A percentile compares a stretch with the other conserved stretches of the same genome.
These are phyloP conservation scores for Cheilinus undulatus DNA, from an alignment of 2,113 vertebrate species.

Conservation along the genomic window DNA sequence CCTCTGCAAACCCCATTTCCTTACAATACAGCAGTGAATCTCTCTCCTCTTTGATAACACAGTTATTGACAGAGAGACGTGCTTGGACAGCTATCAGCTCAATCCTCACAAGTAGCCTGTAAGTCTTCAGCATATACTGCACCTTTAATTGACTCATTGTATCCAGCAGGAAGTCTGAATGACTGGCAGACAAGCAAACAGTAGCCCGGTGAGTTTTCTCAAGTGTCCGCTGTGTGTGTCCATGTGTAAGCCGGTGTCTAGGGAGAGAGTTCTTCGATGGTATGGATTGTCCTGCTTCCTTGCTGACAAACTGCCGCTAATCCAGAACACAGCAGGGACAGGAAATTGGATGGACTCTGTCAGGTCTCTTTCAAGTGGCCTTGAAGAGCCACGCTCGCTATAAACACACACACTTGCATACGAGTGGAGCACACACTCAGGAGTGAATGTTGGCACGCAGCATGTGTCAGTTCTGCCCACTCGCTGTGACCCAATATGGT, in stretches of 20 bases:
- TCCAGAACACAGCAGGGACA: slow-evolving; percentile 61
- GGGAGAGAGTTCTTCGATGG: neutral
- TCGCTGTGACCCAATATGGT: slow-evolving; percentile 59
- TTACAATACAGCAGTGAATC: slow-evolving; percentile 7
- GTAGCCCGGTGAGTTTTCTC: slow-evolving; percentile 10
- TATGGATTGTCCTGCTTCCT: slow-evolving; percentile 51
- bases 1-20: neutral
- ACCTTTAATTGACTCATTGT: slow-evolving; percentile 57
- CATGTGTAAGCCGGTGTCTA: slow-evolving; percentile 13
- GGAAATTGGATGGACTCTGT: slow-evolving; percentile 61
- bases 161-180: slow-evolving; percentile 15
- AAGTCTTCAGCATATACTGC: slow-evolving; percentile 46
- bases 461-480: slow-evolving; percentile 55
- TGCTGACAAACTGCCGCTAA: slow-evolving; percentile 54
- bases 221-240: slow-evolving; percentile 7
- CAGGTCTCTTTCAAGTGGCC: slow-evolving; percentile 45
- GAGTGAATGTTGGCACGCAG: slow-evolving; percentile 50
- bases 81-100: slow-evolving; percentile 52
- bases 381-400: slow-evolving; percentile 15
- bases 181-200: slow-evolving; percentile 35
- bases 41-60: slow-evolving; percentile 28
- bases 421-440: slow-evolving; percentile 12
- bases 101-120: slow-evolving; percentile 44
- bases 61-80: slow-evolving; percentile 54
- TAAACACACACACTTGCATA: slow-evolving; percentile 17